Conservation (phyloP, 2,888 invertebrate species). For the Drosophila rubida region DNA sequence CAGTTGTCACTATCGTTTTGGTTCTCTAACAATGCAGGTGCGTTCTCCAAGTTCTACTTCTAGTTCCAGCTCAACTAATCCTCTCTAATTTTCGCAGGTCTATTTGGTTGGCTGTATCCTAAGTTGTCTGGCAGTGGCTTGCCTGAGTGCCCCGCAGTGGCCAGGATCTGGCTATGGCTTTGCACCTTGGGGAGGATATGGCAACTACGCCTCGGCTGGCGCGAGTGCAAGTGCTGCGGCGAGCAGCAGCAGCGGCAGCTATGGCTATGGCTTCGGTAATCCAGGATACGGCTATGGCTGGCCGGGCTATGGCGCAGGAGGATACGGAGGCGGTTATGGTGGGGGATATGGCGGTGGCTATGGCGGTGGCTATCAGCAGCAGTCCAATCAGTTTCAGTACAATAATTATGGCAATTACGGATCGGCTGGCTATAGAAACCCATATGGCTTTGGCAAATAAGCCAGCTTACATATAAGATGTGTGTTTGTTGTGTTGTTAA, state of each 20-base stretch:
- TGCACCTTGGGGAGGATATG: slow-evolving; percentile 61
- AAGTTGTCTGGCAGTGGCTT: slow-evolving; percentile 23
- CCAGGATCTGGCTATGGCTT: slow-evolving; percentile 64
- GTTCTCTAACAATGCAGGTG: slow-evolving; percentile 61
- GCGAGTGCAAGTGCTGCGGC: slow-evolving; percentile 45
- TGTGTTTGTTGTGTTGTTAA: slow-evolving; percentile 22
- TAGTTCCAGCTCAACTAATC: not conserved
- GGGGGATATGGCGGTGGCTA: slow-evolving; percentile 1
- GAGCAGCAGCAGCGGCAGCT: slow-evolving; percentile 58
- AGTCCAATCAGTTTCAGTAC: slow-evolving; percentile 51
- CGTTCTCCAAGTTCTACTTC: not conserved
- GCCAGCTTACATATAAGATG: not conserved
- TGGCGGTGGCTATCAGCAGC: slow-evolving; percentile 31
- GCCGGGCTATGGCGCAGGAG: slow-evolving; percentile 34
- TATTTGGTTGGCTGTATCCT: slow-evolving; percentile 24
- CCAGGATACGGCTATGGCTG: slow-evolving; percentile 43
- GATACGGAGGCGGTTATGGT: slow-evolving; percentile 27
- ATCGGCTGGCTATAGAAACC: slow-evolving; percentile 45
- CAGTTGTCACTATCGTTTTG: slow-evolving; percentile 19
- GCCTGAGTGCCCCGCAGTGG: slow-evolving; percentile 53
- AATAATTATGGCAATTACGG: slow-evolving; percentile 42
- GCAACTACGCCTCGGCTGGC: slow-evolving; percentile 54
- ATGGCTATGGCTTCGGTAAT: slow-evolving; percentile 35
- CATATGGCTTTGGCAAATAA: slow-evolving; percentile 51
- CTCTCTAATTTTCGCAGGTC: slow-evolving; percentile 16